Base-by-base conservation (phyloP, 2,888 invertebrate species). In the Schrankia costaestrigalis region DNA sequence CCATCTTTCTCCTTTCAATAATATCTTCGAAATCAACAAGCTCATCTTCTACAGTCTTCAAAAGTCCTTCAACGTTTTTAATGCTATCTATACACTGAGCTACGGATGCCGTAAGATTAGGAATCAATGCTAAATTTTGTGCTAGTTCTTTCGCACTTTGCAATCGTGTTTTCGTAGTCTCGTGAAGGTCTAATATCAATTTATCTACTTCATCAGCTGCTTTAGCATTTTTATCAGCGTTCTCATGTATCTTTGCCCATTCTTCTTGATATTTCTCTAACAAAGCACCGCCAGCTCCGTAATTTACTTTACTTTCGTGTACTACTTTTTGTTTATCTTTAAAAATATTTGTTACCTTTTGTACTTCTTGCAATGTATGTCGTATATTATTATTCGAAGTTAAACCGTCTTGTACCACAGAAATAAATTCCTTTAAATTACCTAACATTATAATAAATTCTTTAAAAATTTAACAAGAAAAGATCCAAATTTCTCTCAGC, bases 201-300 rank as follows among this genome's bases (percentile, higher is more conserved):
- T 71, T 78, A 43, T 89, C 90, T 3, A 89, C 79, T 38, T 83
- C 71, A 3, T 90, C 90, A 1, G 91, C 92, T 27, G 84, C 84
- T 56, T 79, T 90, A 5, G 93, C 93, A 64, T 93, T 94, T 30
- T 83, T 86, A 54, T 94, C 93, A 1, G 93, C 91, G 38, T 91
- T 85, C 45, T 89, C 87, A 50, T 94, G 94, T 26, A 94, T 67
- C 53, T 91, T 90, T 10, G 89, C 90, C 94, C 94, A 95, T 43
- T 92, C 86, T 26, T 90, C 81, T 69, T 94, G 93, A 71, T 92
- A 94, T 71, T 92, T 91, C 44, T 91, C 90, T 27, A 94, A 72
- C 41, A 94, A 77, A 44, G 91, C 91, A 17, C 91, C 91, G 3
- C 94, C 94, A 50, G 93, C 93, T 60, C 91, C 90, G 30, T 77